Evolutionary conservation across 1,140 invertebrate genomes (phyloP).

Genomic region (Rhagoletis zephyria): DNA sequence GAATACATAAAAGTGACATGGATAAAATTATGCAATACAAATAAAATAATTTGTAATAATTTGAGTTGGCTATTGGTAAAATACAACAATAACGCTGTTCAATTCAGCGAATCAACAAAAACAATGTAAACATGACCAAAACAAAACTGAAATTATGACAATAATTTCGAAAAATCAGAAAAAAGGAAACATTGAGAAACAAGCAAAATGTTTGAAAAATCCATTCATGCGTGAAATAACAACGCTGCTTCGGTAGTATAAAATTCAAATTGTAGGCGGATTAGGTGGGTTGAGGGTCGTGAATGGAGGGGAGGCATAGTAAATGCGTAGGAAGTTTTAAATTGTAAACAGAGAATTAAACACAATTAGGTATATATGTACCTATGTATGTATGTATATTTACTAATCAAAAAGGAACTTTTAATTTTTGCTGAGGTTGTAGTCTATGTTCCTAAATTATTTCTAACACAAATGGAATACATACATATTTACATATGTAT

Average conservation of each 20-base stretch:
- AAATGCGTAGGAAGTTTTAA: neutral
- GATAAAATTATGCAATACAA: conserved; percentile 26
- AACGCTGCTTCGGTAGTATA: neutral
- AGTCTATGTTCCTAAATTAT: too few relatives aligned
- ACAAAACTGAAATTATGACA: neutral
- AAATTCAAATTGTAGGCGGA: neutral
- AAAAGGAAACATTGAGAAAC: neutral
- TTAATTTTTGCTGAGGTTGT: too few relatives aligned
- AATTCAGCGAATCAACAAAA: neutral
- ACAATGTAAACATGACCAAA: neutral
- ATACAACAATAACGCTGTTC: neutral
- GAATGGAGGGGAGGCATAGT: neutral
- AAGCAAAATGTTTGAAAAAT: neutral
- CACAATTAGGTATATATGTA: too few relatives aligned
- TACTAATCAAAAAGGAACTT: too few relatives aligned
- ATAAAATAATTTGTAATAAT: conserved; percentile 41
- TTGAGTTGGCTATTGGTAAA: neutral
- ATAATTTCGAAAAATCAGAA: neutral
- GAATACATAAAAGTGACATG: neutral
- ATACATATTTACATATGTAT: too few relatives aligned
- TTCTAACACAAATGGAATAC: too few relatives aligned
- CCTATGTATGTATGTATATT: too few relatives aligned
- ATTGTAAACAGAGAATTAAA: neutral
- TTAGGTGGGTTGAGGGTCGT: neutral
- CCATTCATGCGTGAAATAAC: neutral